Evolutionary conservation across 53 echinoderm and acorn worm species (phyloP), one percentile per base, ranked within the genome.

Genomic region (Paracentrotus lividus): DNA sequence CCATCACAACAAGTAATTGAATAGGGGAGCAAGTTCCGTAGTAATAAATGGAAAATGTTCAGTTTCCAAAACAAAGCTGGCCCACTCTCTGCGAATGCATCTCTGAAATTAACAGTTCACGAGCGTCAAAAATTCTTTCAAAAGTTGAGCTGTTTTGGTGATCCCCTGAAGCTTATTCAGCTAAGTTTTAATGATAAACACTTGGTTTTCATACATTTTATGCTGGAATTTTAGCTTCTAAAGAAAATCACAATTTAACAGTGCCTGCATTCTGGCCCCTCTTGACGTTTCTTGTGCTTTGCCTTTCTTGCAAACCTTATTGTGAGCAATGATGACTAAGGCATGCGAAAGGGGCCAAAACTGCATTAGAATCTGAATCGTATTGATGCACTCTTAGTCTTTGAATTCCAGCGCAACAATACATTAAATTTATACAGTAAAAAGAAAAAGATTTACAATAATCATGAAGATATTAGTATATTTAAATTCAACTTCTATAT

Each of bases 271-370:
- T 81, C 47, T 8, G 81, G 81, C 47, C 8, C 24, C 44, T n/a
- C n/a, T n/a, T n/a, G 44, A 3, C 14, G 49, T 81, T 72, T 66
- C 33, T 72, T 76, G 26, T n/a, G n/a, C n/a, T 81, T 81, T 81
- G 81, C 81, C 49, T n/a, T n/a, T 45, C n/a, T 44, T 26, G 24
- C 47, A n/a, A 81, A 81, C 45, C 26, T 81, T 47, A 45, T 81
- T 81, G 81, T 81, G 81, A 81, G 81, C 81, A 81, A 47, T 16
- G 81, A 81, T 81, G 81, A 81, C 81, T 81, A 81, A 81, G 44
- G 44, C 45, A 5, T 81, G 49, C 45, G 45, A 47, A 81, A 45
- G 81, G 49, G 81, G 81, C 81, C n/a, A n/a, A 81, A 81, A 77
- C 44, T 47, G 81, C 81, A 81, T n/a, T 81, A 9, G 20, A 47